phyloP scores from a whole-genome alignment of 1,140 invertebrate genomes.

The Diabrotica undecimpunctata region DNA sequence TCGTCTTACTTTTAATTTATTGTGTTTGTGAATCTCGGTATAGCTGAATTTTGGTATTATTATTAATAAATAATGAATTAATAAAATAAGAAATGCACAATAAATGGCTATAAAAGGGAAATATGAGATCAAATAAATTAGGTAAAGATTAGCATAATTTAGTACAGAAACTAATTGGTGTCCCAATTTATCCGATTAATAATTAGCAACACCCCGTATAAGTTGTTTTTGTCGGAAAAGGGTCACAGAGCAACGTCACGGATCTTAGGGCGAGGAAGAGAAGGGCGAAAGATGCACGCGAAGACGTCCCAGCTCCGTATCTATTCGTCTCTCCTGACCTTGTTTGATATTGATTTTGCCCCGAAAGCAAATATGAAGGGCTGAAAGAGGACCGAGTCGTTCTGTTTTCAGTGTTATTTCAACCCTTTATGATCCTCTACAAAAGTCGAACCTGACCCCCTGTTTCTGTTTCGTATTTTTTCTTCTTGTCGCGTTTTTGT shows the following conservation, averaged over 20 bases:
- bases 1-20: too few relatives aligned
- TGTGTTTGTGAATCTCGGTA: too few relatives aligned
- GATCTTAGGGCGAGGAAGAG: neutral
- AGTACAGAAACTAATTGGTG: too few relatives aligned
- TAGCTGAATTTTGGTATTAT: too few relatives aligned
- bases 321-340: slow-evolving; percentile 9
- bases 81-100: too few relatives aligned
- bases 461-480: slow-evolving; percentile 12
- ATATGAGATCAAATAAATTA: too few relatives aligned
- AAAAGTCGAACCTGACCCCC: slow-evolving; percentile 12
- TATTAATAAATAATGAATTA: too few relatives aligned
- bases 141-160: too few relatives aligned
- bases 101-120: too few relatives aligned
- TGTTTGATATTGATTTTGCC: slow-evolving; percentile 22
- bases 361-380: slow-evolving; percentile 20
- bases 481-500: slow-evolving; percentile 15
- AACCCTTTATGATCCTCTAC: slow-evolving; percentile 12
- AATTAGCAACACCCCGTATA: neutral
- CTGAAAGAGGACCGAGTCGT: slow-evolving; percentile 17
- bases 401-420: slow-evolving; percentile 24
- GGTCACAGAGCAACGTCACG: neutral
- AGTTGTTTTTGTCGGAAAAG: neutral
- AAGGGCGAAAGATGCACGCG: neutral
- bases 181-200: too few relatives aligned
- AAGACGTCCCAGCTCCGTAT: neutral